phyloP scores from a whole-genome alignment of 2,888 invertebrate species.

The Synanthedon andrenaeformis region DNA sequence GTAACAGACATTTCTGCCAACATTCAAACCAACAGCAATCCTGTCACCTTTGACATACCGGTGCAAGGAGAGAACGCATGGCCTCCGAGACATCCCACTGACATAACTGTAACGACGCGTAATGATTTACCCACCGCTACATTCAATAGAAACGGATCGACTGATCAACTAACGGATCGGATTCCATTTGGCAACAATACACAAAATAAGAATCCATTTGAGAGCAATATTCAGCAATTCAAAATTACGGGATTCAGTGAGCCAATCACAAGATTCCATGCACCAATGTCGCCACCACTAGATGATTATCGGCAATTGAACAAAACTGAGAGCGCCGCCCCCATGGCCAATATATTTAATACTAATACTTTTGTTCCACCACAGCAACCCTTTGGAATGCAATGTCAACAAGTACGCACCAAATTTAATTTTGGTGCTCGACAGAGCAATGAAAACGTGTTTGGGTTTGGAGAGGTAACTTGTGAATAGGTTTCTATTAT shows the following conservation, averaged over 20 bases:
- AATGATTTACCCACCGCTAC: neutral
- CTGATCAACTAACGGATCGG: neutral
- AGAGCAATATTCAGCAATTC: neutral
- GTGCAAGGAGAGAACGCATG: slow-evolving; percentile 34
- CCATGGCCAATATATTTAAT: neutral
- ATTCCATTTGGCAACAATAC: neutral
- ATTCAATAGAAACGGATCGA: neutral
- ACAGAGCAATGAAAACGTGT: slow-evolving; percentile 23
- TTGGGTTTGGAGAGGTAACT: slow-evolving; percentile 51
- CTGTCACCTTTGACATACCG: slow-evolving; percentile 22
- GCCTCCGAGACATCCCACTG: too few relatives aligned
- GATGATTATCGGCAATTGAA: neutral
- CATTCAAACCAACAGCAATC: too few relatives aligned
- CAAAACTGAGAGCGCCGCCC: neutral
- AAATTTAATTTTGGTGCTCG: slow-evolving; percentile 40
- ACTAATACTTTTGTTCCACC: neutral
- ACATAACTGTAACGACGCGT: too few relatives aligned
- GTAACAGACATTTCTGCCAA: too few relatives aligned
- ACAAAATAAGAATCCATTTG: neutral
- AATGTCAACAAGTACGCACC: neutral
- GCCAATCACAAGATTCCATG: neutral
- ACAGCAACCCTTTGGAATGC: too few relatives aligned
- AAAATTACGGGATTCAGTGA: neutral
- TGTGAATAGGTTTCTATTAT: too few relatives aligned
- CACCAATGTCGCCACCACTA: neutral